phyloP scores from a whole-genome alignment of 1,140 invertebrate species.

The Hypsibius dujardini region DNA sequence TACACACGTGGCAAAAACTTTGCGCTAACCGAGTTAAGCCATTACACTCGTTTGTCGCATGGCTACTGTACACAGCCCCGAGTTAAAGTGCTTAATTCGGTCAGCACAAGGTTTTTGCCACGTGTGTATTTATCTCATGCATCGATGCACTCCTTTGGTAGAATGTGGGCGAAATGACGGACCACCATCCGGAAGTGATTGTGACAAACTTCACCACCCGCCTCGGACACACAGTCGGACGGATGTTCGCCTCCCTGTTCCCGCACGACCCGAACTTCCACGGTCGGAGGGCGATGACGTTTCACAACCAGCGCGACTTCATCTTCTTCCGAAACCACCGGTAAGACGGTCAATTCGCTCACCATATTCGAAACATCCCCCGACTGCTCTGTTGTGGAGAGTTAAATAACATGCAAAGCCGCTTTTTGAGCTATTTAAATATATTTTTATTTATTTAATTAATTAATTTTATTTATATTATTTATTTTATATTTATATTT shows the following conservation, averaged over 20 bases:
- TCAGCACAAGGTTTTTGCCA: conserved; percentile 12
- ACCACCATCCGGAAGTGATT: conserved; percentile 79
- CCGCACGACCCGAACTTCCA: conserved; percentile 87
- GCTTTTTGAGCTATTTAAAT: conserved; percentile 2
- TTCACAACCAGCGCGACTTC: conserved; percentile 96
- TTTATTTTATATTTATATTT: no score
- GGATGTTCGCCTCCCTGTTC: conserved; percentile 88
- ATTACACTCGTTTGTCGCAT: no score
- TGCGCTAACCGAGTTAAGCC: no score
- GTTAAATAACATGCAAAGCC: neutral
- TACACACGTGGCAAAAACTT: no score
- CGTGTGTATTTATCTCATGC: no score
- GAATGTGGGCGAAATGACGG: conserved; percentile 42
- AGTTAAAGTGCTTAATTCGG: conserved; percentile 19
- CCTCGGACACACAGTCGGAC: conserved; percentile 65
- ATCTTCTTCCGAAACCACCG: conserved; percentile 96
- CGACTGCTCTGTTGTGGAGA: no score
- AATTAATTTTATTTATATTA: conserved; percentile 19
- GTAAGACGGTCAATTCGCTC: no score
- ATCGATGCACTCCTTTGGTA: no score
- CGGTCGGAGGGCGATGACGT: conserved; percentile 77
- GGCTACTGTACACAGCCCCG: conserved; percentile 14
- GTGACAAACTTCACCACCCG: conserved; percentile 89
- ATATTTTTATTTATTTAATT: neutral
- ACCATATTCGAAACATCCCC: no score